Evolutionary conservation across 2,113 vertebrate species (phyloP), one percentile per base, ranked within the genome.

Genomic region (Lepus timidus): DNA sequence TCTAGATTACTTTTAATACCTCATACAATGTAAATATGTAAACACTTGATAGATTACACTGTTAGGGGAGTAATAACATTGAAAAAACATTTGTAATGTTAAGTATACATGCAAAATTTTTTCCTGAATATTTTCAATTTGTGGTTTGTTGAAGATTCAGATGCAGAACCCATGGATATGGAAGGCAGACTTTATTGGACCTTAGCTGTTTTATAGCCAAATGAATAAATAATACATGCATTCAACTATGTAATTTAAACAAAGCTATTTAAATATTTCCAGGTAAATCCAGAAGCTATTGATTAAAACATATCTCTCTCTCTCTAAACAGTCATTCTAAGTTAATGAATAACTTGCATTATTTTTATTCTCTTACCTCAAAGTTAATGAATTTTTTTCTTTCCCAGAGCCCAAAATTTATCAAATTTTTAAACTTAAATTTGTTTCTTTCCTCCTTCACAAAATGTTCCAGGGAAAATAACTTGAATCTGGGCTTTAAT

Each of bases 211-310:
- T 52, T 74, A 71, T 13, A 80, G 23, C 29, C 39, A 65, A 91
- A 65, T 82, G 29, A 65, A 76, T 84, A 82, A 55, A 90, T 39
- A 80, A 51, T 51, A 51, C 27, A 31, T 55, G 2, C 3, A 22
- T n/a, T 85, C n/a, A 75, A 76, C 91, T 75, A 29, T 51, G 25
- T 67, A 75, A 55, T 64, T 84, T n/a, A 94, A 87, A 87, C 23
- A 86, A 71, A 86, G 81, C 10, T 67, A 70, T 22, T 71, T 58
- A 84, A n/a, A n/a, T 84, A 36, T 29, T 79, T 78, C 23, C 79
- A 55, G 87, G 19, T 29, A 94, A 73, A 89, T 51, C n/a, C 1
- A 70, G 68, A 89, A 44, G 23, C 27, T 13, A 22, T n/a, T 36
- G 79, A 61, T 33, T 70, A 3, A 91, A 61, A 65, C 2, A 23